Evolutionary conservation across 2,797 vertebrate genomes (phyloP), one percentile per base, ranked within the genome.

Genomic region (Microtus agrestis): DNA sequence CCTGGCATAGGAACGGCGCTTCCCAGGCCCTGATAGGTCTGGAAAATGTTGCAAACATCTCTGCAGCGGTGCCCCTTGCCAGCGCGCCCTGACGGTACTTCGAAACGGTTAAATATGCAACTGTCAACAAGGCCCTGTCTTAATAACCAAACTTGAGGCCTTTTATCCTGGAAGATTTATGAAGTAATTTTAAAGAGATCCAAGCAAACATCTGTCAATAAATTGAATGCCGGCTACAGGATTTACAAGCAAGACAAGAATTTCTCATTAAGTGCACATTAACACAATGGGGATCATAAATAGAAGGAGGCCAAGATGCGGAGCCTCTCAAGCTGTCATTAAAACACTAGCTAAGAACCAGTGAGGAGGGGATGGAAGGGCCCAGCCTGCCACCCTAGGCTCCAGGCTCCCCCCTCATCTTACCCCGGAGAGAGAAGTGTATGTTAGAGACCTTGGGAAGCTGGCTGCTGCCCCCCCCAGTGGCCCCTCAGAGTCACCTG

Each of bases 141-240:
- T 99, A 98, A 99, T 98, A 98, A 99, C 98, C 98, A 98, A 99
- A 99, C 98, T 99, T 98, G 98, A 99, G 98, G 98, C 98, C 98
- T 99, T 99, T 99, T 99, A 99, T 99, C 98, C 98, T 78, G 96
- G 98, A 99, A 99, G 99, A 99, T 99, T 99, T 99, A 99, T 99
- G 98, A 98, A 99, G 98, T 99, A 99, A 99, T 99, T 99, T 99
- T 99, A 99, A 99, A 99, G 98, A 99, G 98, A 99, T 98, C 98
- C 98, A 98, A 99, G 99, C 98, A 98, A 99, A 99, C 99, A 99
- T 99, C 99, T 99, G 99, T 99, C 99, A 99, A 99, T 99, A 99
- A 99, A 99, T 99, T 99, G 98, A 99, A 99, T 99, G 98, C 98
- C 40, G 96, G 98, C 98, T 99, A 98, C 98, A 99, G 99, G 99